Conservation (phyloP, 2,888 invertebrate genomes). For the Ganaspis brasiliensis region DNA sequence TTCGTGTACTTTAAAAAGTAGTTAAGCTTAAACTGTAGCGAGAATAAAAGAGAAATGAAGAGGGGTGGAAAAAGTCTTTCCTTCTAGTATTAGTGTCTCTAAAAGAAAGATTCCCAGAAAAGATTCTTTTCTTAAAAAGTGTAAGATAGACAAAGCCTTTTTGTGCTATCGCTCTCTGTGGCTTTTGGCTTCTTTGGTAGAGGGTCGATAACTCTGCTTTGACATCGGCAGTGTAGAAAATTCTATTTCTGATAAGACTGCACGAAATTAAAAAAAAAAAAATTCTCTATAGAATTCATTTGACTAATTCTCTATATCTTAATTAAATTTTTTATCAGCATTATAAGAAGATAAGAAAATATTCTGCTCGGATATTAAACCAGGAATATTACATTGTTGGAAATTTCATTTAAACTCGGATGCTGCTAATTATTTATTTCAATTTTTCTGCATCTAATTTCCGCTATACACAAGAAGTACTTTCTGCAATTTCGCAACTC, state of each 20-base stretch:
- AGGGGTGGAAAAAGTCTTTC: conserved; percentile 1
- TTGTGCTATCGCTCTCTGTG: conserved; percentile 9
- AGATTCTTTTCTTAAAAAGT: conserved; percentile 8
- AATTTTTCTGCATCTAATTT: conserved; percentile 16
- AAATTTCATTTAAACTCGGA: conserved; percentile 31
- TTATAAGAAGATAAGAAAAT: neutral
- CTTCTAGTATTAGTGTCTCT: conserved; percentile 18
- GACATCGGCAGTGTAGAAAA: neutral
- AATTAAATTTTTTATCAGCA: neutral
- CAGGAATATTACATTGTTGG: neutral
- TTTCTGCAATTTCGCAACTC: neutral
- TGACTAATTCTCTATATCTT: neutral
- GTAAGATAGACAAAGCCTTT: conserved; percentile 24
- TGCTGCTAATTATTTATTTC: conserved; percentile 32
- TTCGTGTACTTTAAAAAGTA: conserved; percentile 19
- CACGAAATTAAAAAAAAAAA: neutral
- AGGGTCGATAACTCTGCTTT: conserved; percentile 24
- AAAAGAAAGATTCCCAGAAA: conserved; percentile 6
- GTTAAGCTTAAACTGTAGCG: conserved; percentile 21
- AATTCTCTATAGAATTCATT: neutral
- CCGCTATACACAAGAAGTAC: conserved; percentile 26
- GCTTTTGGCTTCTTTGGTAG: neutral
- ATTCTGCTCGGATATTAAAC: neutral
- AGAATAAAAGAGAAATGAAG: neutral
- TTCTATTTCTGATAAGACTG: neutral